Evolutionary conservation across 2,797 vertebrate genomes (phyloP).

Genomic region (Sebastes aleutianus): DNA sequence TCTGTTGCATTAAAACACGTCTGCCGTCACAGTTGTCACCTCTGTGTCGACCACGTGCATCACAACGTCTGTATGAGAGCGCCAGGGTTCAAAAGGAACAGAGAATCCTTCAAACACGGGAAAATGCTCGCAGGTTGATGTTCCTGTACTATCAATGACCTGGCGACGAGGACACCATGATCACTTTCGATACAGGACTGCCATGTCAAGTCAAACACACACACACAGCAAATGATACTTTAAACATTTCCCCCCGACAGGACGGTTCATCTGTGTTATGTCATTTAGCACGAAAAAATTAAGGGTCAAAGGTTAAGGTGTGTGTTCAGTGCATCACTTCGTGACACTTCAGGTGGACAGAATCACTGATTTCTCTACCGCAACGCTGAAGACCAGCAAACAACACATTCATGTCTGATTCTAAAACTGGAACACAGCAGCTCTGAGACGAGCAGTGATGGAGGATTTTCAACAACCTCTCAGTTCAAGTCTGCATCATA

Average conservation of each 20-base stretch:
- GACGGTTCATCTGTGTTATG: too few species aligned
- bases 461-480: too few species aligned
- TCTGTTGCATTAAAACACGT: fast-evolving
- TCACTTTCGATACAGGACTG: constrained; percentile 65
- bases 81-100: constrained; percentile 79
- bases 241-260: neutral
- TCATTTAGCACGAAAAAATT: neutral
- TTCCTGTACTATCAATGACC: constrained; percentile 72
- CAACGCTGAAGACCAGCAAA: neutral
- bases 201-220: neutral
- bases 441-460: neutral
- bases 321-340: neutral
- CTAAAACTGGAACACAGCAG: neutral
- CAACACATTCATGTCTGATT: neutral
- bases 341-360: neutral
- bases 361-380: too few species aligned
- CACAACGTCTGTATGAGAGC: constrained; percentile 60
- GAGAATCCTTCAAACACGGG: constrained; percentile 78
- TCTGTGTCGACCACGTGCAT: too few species aligned
- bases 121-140: constrained; percentile 72
- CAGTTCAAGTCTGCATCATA: too few species aligned
- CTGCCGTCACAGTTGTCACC: too few species aligned
- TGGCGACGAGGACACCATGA: constrained; percentile 4
- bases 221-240: neutral
- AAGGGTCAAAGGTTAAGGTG: neutral